A percentile compares a stretch with the other conserved stretches of the same genome.
Evolutionary conservation across 2,797 vertebrate species (phyloP).

Genomic region (Chelidonichthys spinosus): DNA sequence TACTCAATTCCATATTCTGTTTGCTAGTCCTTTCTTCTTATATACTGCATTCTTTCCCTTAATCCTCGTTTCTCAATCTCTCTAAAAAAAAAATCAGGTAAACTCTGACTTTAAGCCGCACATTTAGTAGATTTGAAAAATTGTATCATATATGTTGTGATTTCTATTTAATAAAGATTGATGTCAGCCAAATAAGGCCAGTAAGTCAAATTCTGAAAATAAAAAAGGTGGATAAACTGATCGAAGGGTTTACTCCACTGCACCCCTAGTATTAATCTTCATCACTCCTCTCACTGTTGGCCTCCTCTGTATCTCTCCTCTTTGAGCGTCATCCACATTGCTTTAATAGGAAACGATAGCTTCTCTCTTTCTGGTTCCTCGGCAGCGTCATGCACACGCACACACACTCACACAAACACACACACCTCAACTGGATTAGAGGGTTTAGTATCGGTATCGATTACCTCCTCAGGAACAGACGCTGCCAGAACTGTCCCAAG

Average conservation of each 20-base stretch:
- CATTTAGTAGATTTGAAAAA: background rate
- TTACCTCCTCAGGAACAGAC: conserved; percentile 58
- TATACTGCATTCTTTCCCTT: background rate
- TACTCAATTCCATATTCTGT: background rate
- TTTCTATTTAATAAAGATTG: conserved; percentile 49
- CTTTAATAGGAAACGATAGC: conserved; percentile 45
- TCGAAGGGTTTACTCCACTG: conserved; percentile 50
- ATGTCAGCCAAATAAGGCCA: conserved; percentile 41
- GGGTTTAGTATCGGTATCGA: conserved; percentile 61
- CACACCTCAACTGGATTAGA: conserved; percentile 59
- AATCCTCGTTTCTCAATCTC: background rate
- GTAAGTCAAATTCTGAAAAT: conserved; percentile 54
- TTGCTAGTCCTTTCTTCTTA: conserved; percentile 9
- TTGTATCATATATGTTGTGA: background rate
- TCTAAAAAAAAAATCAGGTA: conserved; percentile 24
- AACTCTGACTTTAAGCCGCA: conserved; percentile 11
- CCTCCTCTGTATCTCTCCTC: conserved; percentile 23
- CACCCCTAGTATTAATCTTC: conserved; percentile 56
- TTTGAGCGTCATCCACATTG: conserved; percentile 30
- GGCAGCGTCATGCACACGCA: conserved; percentile 14
- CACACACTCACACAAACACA: conserved; percentile 24
- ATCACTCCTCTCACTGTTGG: conserved; percentile 37
- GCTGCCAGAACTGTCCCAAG: conserved; percentile 40
- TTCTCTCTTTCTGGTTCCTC: conserved; percentile 19
- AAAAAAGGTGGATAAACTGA: conserved; percentile 52